These are phyloP conservation scores for Micrasema minimum DNA, from an alignment of 1,140 invertebrate species.

Conservation along the genomic window DNA sequence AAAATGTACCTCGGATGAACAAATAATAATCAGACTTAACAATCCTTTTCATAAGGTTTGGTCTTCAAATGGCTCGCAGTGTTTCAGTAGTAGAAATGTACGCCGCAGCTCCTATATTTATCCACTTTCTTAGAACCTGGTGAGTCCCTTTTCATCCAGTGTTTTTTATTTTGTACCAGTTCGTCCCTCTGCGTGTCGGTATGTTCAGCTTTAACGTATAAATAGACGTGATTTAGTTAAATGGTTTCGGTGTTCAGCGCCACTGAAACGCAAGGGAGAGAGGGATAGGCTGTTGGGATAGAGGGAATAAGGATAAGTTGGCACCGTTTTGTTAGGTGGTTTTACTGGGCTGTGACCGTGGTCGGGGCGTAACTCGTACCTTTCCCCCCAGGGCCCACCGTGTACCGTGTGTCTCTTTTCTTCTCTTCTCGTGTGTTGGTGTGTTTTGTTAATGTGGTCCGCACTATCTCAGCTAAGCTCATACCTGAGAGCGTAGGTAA, in stretches of 20 bases:
- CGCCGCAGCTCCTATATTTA: conserved; percentile 9
- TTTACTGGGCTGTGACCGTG: background rate
- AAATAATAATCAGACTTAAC: too few relatives aligned
- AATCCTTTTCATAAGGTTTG: too few relatives aligned
- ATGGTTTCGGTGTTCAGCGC: background rate
- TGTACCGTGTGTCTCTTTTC: background rate
- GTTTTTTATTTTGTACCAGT: conserved; percentile 30
- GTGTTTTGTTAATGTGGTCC: conserved; percentile 50
- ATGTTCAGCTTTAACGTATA: conserved; percentile 23
- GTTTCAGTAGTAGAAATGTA: conserved; percentile 26
- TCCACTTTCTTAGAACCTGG: conserved; percentile 4
- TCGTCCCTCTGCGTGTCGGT: conserved; percentile 30
- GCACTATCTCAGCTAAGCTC: conserved; percentile 50
- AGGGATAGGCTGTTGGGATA: background rate
- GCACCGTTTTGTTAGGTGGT: background rate
- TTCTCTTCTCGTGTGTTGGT: conserved; percentile 26
- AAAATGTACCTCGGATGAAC: conserved; percentile 9
- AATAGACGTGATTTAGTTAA: conserved; percentile 26
- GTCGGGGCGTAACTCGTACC: background rate
- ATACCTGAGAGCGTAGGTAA: conserved; percentile 52
- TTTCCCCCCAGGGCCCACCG: conserved; percentile 14
- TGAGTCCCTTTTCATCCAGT: conserved; percentile 26
- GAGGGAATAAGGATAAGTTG: too few relatives aligned
- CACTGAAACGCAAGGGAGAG: conserved; percentile 4
- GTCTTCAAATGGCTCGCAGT: too few relatives aligned